These are phyloP conservation scores for Pocota personata DNA, from an alignment of 2,888 invertebrate species.

Conservation along the genomic window DNA sequence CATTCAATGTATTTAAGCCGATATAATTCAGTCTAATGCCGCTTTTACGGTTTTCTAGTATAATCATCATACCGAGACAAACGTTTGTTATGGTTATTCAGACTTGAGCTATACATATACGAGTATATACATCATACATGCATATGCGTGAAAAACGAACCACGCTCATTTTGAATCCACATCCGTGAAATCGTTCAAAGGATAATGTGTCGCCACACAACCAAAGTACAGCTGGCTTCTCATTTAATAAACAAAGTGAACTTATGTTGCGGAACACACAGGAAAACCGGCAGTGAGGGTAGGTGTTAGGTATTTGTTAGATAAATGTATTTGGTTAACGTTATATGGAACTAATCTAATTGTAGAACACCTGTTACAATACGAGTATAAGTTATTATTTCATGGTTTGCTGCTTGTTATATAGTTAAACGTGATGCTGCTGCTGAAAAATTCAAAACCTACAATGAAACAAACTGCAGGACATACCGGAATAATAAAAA, in stretches of 20 bases:
- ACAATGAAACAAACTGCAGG: background rate
- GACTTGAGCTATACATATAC: background rate
- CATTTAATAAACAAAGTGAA: conserved; percentile 26
- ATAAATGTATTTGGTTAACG: conserved; percentile 8
- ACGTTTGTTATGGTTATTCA: background rate
- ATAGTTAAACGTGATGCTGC: background rate
- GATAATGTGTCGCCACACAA: conserved; percentile 18
- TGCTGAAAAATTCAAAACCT: background rate
- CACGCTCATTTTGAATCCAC: conserved; percentile 26
- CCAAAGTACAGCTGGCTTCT: conserved; percentile 32
- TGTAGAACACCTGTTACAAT: conserved; percentile 32
- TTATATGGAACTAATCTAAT: conserved; percentile 8
- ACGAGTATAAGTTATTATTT: conserved; percentile 7
- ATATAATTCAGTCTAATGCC: conserved; percentile 7
- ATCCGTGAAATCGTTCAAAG: conserved; percentile 35
- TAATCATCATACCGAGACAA: background rate
- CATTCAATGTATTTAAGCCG: background rate
- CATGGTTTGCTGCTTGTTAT: background rate
- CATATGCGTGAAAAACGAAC: conserved; percentile 7
- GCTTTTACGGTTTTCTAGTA: background rate
- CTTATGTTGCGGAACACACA: background rate
- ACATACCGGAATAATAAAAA: background rate
- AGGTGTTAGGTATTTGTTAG: background rate
- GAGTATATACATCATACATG: background rate
- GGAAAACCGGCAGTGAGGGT: background rate